These are phyloP conservation scores for Lasioglossum baleicum DNA, from an alignment of 1,140 invertebrate genomes.

Conservation along the genomic window DNA sequence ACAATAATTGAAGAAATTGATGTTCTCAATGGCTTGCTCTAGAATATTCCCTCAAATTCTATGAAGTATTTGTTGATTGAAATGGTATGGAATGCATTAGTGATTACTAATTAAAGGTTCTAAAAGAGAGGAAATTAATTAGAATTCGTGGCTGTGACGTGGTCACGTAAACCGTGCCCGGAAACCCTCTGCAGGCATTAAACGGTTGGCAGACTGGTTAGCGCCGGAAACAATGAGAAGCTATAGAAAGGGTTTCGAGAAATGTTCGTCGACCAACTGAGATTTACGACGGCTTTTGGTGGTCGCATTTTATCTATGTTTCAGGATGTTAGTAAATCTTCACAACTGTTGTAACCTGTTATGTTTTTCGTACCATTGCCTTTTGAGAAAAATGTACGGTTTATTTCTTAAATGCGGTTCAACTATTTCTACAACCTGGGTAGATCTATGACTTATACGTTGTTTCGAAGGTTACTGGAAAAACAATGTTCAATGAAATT, in stretches of 20 bases:
- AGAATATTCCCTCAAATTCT: not conserved
- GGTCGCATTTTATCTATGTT: constrained; percentile 45
- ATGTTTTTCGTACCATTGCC: not conserved
- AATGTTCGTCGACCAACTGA: constrained; percentile 39
- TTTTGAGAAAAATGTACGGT: not conserved
- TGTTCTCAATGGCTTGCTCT: no score
- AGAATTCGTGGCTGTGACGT: not conserved
- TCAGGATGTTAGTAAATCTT: constrained; percentile 31
- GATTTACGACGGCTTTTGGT: constrained; percentile 23
- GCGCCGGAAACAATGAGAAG: constrained; percentile 51
- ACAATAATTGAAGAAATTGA: no score
- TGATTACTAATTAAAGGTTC: not conserved
- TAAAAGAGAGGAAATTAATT: not conserved
- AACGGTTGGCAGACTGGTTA: constrained; percentile 48
- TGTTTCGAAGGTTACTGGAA: no score
- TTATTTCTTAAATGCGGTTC: not conserved
- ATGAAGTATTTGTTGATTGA: not conserved
- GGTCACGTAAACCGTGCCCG: constrained; percentile 33
- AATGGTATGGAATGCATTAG: not conserved
- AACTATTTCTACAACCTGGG: no score
- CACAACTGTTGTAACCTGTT: constrained; percentile 14
- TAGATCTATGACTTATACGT: no score
- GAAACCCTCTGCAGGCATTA: constrained; percentile 45
- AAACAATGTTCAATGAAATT: no score
- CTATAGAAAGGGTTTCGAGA: constrained; percentile 45